Conservation (phyloP, 2,797 vertebrate species). For the Ceryle rudis region DNA sequence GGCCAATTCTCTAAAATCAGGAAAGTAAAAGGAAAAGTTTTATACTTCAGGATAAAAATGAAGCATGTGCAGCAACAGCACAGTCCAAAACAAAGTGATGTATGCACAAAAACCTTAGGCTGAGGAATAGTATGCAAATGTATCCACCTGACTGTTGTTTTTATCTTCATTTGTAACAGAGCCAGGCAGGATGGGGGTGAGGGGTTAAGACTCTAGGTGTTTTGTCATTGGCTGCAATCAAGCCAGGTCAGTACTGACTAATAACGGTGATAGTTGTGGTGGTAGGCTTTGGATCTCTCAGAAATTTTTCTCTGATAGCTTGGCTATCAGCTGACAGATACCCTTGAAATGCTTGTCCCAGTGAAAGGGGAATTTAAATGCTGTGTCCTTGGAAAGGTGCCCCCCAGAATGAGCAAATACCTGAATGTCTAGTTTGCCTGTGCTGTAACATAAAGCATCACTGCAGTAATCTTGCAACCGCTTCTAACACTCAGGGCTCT, state of each 20-base stretch:
- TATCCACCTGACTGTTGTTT: neutral
- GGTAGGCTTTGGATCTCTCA: neutral
- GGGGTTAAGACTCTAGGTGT: neutral
- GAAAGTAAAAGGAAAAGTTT: neutral
- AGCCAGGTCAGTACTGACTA: neutral
- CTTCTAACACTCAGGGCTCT: neutral
- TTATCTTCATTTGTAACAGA: neutral
- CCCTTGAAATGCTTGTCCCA: neutral
- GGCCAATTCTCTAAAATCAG: neutral
- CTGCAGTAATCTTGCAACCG: neutral
- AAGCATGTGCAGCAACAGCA: neutral
- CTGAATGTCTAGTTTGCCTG: neutral
- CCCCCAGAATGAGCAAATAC: neutral
- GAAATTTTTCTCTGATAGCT: neutral
- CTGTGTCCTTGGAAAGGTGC: neutral
- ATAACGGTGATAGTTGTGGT: neutral
- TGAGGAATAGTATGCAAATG: neutral
- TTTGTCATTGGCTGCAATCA: neutral
- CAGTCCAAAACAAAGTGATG: neutral
- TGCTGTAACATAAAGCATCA: neutral
- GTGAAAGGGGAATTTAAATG: neutral
- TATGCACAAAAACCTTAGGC: neutral
- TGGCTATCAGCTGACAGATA: neutral
- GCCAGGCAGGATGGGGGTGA: neutral
- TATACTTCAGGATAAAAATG: neutral